phyloP scores from a whole-genome alignment of 2,113 vertebrate species.

The Eidolon helvum region DNA sequence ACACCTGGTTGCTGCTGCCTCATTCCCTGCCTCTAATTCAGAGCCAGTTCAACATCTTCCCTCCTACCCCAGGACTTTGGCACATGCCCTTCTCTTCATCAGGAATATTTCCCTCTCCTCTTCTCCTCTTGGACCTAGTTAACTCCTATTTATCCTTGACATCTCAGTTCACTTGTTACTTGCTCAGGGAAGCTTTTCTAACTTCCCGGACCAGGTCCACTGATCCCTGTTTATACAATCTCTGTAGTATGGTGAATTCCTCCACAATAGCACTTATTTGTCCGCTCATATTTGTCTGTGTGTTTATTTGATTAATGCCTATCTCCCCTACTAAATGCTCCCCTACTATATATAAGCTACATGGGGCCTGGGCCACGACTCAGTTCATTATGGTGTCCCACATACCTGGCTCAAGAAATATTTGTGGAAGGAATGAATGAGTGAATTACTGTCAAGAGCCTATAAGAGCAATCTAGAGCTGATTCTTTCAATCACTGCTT shows the following conservation, averaged over 20 bases:
- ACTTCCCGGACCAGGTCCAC: not conserved
- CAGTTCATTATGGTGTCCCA: not conserved
- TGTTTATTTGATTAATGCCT: conserved; percentile 22
- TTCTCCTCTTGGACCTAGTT: not conserved
- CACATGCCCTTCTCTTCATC: not conserved
- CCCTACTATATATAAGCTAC: not conserved
- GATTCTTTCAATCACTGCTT: not conserved
- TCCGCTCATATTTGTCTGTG: not conserved
- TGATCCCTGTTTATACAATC: not conserved
- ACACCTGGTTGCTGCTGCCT: not conserved
- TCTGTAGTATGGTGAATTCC: not conserved
- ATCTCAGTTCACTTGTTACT: not conserved
- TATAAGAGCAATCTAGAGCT: not conserved
- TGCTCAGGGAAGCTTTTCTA: not conserved
- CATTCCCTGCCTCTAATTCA: not conserved
- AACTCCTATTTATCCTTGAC: not conserved
- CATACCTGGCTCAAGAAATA: not conserved
- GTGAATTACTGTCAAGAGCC: not conserved
- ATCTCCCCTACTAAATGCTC: not conserved
- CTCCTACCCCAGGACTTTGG: not conserved
- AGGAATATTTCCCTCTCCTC: not conserved
- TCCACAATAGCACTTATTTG: not conserved
- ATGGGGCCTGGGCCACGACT: not conserved
- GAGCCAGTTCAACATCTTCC: not conserved
- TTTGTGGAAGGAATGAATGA: not conserved